Base-by-base conservation (phyloP, 2,888 invertebrate species). In the Xestia c-nigrum region DNA sequence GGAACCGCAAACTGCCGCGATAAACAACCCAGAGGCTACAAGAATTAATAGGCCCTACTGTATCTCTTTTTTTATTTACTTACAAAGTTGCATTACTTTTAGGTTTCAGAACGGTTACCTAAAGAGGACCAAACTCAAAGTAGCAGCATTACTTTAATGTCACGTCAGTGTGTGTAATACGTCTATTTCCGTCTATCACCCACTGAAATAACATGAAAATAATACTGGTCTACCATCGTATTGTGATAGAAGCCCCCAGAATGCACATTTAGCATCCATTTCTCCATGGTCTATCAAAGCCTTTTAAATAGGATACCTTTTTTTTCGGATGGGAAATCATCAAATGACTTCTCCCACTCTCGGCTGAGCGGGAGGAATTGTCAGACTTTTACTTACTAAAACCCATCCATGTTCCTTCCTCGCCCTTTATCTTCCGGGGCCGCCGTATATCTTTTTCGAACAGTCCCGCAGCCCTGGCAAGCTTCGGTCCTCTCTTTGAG, bases 1-100 rank as follows among this genome's bases (percentile, higher is more conserved):
- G 83, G 85, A 80, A 79, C 91, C 92, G 90, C 92, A 89, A 92
- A 92, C 91, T 90, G 92, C 88, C 85, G 83, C 91, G 87, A 91
- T 93, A 93, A 92, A 93, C 91, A 93, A 91, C 90, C 89, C 65
- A 83, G 76, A 81, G 84, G 74, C 81, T 84, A 85, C 87, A 86
- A 86, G 85, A 82, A 85, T 89, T 85, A 85, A 86, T 88, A 89
- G 89, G 84, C 80, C 76, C 76, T 71, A 75, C 81, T 74, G 76
- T 84, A 72, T 85, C 72, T 75, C 59, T 78, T 74, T 80, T 66
- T 84, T 80, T 84, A 70, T 80, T 77, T 84, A 55, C 52, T 80
- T 68, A 64, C 31, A 38, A 75, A 78, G 66, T 78, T 72, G 31
- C 59, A 50, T 72, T 55, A 76, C 80, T 72, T 84, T 38, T 61